phyloP scores from a whole-genome alignment of 53 echinoderm and acorn worm species.

The Pentamera pediparva region DNA sequence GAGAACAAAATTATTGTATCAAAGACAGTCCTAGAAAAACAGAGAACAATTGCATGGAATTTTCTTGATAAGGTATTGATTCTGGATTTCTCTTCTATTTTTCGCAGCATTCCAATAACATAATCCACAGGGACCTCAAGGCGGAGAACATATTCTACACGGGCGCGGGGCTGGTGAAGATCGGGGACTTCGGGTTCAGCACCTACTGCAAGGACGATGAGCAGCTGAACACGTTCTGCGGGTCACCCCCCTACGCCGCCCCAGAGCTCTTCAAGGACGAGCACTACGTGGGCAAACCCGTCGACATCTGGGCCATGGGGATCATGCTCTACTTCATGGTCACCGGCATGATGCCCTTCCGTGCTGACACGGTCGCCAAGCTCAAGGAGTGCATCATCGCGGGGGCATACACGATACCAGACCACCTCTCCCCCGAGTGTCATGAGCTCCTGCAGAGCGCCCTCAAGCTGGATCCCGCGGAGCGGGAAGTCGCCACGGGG shows the following conservation, averaged over 20 bases:
- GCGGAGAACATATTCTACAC: constrained; percentile 98
- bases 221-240: constrained; percentile 95
- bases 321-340: constrained; percentile 99
- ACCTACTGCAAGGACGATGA: constrained; percentile 75
- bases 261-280: constrained; percentile 99
- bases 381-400: constrained; percentile 97
- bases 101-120: constrained; percentile 78
- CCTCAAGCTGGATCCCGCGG: constrained; percentile 59
- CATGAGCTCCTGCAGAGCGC: constrained; percentile 63
- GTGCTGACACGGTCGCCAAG: constrained; percentile 97
- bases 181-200: constrained; percentile 98
- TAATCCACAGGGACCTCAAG: constrained; percentile 94
- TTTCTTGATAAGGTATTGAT: neutral
- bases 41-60: too few relatives aligned
- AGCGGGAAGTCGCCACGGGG: constrained; percentile 58
- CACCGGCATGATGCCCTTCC: constrained; percentile 93
- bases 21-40: too few relatives aligned
- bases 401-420: constrained; percentile 81
- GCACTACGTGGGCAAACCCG: constrained; percentile 80
- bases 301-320: constrained; percentile 96
- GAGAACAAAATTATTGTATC: too few relatives aligned
- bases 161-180: constrained; percentile 90
- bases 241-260: constrained; percentile 96
- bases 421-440: constrained; percentile 66
- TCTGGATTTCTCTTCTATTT: neutral